These are phyloP conservation scores for Urechis unicinctus DNA, from an alignment of 2,888 invertebrate genomes.

Conservation along the genomic window DNA sequence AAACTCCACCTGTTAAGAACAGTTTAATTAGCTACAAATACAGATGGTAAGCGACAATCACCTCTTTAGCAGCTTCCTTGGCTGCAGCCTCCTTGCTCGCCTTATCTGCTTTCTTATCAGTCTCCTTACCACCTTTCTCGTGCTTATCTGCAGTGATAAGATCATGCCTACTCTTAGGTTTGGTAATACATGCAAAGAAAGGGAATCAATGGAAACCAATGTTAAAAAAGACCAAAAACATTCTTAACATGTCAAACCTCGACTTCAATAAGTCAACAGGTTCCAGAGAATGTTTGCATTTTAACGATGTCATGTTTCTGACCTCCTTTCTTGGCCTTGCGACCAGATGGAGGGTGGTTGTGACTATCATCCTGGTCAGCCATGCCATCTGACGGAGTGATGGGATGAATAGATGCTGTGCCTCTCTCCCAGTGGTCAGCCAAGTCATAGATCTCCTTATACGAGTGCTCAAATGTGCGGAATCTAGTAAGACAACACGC, in stretches of 20 bases:
- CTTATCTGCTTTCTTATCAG: slow-evolving; percentile 31
- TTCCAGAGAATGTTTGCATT: no score
- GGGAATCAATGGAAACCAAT: no score
- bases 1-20: no score
- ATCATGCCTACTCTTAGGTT: background rate
- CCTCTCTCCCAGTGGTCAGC: slow-evolving; percentile 48
- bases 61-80: background rate
- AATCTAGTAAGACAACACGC: slow-evolving; percentile 30
- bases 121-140: slow-evolving; percentile 28
- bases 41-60: no score
- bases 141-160: slow-evolving; percentile 27
- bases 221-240: no score
- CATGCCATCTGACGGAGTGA: slow-evolving; percentile 30
- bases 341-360: slow-evolving; percentile 37
- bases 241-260: no score
- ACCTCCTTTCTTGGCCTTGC: slow-evolving; percentile 32
- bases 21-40: no score
- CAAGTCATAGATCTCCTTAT: slow-evolving; percentile 43
- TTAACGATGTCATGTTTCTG: background rate
- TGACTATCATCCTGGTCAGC: slow-evolving; percentile 16
- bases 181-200: no score
- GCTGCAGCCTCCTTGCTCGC: slow-evolving; percentile 25
- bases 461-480: slow-evolving; percentile 43
- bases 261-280: no score
- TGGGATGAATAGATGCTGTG: slow-evolving; percentile 33